A percentile compares a stretch with the other conserved stretches of the same genome.
phyloP scores from a whole-genome alignment of 2,113 vertebrate species.

The Ameiurus melas region DNA sequence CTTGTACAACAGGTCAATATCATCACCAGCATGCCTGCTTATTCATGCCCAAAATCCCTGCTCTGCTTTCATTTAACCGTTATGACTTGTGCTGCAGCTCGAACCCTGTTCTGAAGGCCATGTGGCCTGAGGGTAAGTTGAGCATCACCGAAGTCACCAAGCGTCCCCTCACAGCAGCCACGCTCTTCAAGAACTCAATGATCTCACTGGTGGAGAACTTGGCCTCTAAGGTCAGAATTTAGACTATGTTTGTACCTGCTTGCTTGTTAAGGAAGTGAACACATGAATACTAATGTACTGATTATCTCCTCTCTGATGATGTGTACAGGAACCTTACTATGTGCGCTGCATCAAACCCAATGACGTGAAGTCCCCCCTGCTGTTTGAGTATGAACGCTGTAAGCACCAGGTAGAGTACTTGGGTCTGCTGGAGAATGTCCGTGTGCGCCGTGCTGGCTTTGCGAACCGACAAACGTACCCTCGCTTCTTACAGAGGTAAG shows the following conservation, averaged over 20 bases:
- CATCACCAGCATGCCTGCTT: background rate
- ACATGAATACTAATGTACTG: background rate
- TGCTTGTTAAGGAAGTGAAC: background rate
- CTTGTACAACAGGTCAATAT: constrained; percentile 92
- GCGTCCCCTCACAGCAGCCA: constrained; percentile 88
- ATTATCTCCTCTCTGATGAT: background rate
- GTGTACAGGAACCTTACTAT: constrained; percentile 89
- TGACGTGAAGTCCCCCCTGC: constrained; percentile 90
- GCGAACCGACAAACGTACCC: constrained; percentile 91
- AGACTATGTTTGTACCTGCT: background rate
- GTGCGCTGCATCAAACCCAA: constrained; percentile 99
- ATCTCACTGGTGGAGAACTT: constrained; percentile 95
- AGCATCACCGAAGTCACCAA: constrained; percentile 98
- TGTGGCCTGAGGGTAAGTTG: constrained; percentile 98
- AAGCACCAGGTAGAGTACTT: constrained; percentile 95
- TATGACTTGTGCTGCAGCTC: constrained; percentile 70
- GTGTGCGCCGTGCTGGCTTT: constrained; percentile 93
- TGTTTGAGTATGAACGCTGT: constrained; percentile 92
- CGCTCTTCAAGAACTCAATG: constrained; percentile 98
- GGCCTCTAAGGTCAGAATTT: constrained; percentile 85
- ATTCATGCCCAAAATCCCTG: constrained; percentile 12
- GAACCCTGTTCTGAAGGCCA: constrained; percentile 89
- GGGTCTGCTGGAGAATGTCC: constrained; percentile 92
- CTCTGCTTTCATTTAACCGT: background rate
- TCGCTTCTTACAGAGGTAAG: constrained; percentile 92